phyloP scores from a whole-genome alignment of 2,888 invertebrate species.

The Priocnemis perturbator region DNA sequence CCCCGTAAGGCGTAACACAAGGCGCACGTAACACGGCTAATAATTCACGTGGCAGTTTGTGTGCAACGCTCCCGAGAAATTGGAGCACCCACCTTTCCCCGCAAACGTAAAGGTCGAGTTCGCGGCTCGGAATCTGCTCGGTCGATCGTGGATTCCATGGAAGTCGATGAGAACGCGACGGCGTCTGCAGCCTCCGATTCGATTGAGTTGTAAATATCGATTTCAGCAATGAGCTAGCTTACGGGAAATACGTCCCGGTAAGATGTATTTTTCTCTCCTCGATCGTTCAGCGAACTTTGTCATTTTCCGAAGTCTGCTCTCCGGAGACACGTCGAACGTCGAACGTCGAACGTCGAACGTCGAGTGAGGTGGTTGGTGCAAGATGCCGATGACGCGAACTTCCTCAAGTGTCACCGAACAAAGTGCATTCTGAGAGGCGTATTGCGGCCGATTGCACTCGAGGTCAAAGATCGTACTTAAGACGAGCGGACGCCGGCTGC shows the following conservation, averaged over 20 bases:
- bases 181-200: neutral
- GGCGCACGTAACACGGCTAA: too few species aligned
- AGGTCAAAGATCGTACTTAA: constrained; percentile 32
- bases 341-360: too few species aligned
- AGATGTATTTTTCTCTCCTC: too few species aligned
- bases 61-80: constrained; percentile 21
- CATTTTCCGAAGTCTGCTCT: too few species aligned
- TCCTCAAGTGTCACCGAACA: neutral
- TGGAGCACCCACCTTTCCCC: constrained; percentile 33
- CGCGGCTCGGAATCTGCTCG: constrained; percentile 16
- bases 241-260: too few species aligned
- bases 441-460: constrained; percentile 27
- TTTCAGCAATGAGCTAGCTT: neutral
- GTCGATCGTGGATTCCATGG: constrained; percentile 8
- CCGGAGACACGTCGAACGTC: too few species aligned
- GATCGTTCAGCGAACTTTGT: too few species aligned
- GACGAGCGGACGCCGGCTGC: neutral
- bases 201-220: neutral
- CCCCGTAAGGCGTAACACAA: too few species aligned
- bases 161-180: neutral
- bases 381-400: too few species aligned
- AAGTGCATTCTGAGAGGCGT: constrained; percentile 2
- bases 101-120: constrained; percentile 26
- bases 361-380: too few species aligned
- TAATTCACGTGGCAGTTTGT: too few species aligned